Evolutionary conservation across 2,888 invertebrate species (phyloP).

Genomic region (Bimastos eiseni): DNA sequence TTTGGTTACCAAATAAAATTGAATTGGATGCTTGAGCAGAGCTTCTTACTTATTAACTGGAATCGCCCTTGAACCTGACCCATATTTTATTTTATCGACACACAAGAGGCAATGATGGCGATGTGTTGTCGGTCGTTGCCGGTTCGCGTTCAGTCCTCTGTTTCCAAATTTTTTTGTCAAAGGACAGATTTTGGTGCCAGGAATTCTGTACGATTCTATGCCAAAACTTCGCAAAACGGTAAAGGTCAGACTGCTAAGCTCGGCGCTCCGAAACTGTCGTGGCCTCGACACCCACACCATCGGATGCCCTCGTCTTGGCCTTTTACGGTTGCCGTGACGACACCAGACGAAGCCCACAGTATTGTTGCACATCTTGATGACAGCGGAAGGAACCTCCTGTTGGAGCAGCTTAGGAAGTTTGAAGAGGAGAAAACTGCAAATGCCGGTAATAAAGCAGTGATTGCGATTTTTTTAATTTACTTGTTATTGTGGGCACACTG

Average conservation of each 20-base stretch:
- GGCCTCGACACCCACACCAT: slow-evolving; percentile 24
- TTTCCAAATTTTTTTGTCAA: background rate
- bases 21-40: background rate
- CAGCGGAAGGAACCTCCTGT: slow-evolving; percentile 32
- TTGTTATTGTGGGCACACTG: background rate
- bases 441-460: background rate
- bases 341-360: slow-evolving; percentile 32
- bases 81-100: background rate
- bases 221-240: background rate
- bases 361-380: slow-evolving; percentile 32
- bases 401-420: slow-evolving; percentile 33
- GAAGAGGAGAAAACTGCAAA: slow-evolving; percentile 19
- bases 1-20: too few species aligned
- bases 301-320: slow-evolving; percentile 16
- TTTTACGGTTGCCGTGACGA: slow-evolving; percentile 23
- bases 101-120: background rate
- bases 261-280: slow-evolving; percentile 8
- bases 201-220: background rate
- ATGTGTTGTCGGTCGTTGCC: background rate
- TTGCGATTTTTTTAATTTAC: background rate
- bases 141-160: background rate
- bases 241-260: background rate
- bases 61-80: background rate
- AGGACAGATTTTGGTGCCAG: background rate
- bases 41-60: background rate